A percentile compares a stretch with the other conserved stretches of the same genome.
phyloP scores from a whole-genome alignment of 2,113 vertebrate species.

The Amblyornis subalaris region DNA sequence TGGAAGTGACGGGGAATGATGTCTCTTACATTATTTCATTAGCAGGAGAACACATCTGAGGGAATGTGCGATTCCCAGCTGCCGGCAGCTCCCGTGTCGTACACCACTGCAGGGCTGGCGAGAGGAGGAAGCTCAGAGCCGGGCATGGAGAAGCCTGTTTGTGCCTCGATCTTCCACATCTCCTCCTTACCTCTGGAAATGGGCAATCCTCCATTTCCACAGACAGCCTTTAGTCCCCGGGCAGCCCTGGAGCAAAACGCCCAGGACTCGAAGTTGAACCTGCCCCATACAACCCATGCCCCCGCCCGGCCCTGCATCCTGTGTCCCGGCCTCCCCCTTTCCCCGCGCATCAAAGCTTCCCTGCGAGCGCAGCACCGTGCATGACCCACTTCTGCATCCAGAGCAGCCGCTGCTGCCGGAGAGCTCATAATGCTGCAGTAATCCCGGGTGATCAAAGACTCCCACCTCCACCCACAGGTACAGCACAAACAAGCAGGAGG shows the following conservation, averaged over 20 bases:
- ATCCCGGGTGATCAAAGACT: neutral
- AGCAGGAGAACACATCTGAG: neutral
- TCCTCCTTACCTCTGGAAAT: neutral
- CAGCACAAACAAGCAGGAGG: neutral
- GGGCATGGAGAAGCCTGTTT: fast-evolving
- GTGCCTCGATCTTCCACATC: neutral
- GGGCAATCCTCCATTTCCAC: fast-evolving
- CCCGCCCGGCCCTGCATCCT: neutral
- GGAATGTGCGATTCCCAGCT: neutral
- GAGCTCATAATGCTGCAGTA: neutral
- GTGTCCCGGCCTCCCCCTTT: neutral
- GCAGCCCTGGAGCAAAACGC: neutral
- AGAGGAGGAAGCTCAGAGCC: neutral
- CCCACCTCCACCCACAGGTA: neutral
- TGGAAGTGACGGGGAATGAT: neutral
- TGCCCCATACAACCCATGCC: fast-evolving
- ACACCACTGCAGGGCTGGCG: fast-evolving
- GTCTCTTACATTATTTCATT: neutral
- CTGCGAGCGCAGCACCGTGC: fast-evolving
- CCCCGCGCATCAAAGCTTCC: neutral
- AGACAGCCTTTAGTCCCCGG: fast-evolving
- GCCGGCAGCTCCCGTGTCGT: fast-evolving
- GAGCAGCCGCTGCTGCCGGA: neutral
- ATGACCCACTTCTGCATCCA: neutral
- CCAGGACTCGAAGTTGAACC: fast-evolving